Base-by-base conservation (phyloP, 2,888 invertebrate genomes). In the Drosophila formosana region DNA sequence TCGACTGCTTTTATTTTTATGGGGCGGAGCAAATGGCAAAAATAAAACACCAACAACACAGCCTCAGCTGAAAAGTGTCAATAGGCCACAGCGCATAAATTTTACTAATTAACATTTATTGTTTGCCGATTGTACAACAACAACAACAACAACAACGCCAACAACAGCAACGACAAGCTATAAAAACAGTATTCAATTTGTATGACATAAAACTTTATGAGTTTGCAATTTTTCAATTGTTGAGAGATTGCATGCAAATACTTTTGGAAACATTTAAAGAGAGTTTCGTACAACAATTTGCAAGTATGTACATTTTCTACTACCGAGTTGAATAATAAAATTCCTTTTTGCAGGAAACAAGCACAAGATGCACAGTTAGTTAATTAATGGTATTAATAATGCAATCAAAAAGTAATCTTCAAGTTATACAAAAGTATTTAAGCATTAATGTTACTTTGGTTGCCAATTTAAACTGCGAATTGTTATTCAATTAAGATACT, bases 21-120 rank as follows among this genome's bases (percentile, higher is more conserved):
- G 49, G 58, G 61, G 34, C 55, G 51, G 57, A 66, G 58, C 58
- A 58, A 74, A 70, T 66, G 66, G 68, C 57, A 55, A 58, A 65
- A 60, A 65, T 30, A 56, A 72, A 75, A 71, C 23, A 51, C 26
- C 53, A 39, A 53, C 52, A 41, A 61, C 45, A 53, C 52, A 32
- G 47, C 45, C 47, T 1, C 13, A 30, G 43, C 43, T 43, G 50
- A 72, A 62, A 69, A 83, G 70, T 78, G 86, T 86, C 84, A 84
- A 86, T 77, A 76, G 84, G 86, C 86, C 78, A 71, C 56, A 70
- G 53, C 73, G 55, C 74, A 84, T 78, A 86, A 86, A 84, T 76
- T 83, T 71, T 71, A 76, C 77, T 86, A 86, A 84, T 84, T 84
- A 84, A 84, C 82, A 75, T 86, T 86, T 84, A 86, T 86, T 85